Percentiles rank a stretch among this genome's conserved stretches.
Conservation (phyloP, 2,113 vertebrate genomes). For the Esox niger region DNA sequence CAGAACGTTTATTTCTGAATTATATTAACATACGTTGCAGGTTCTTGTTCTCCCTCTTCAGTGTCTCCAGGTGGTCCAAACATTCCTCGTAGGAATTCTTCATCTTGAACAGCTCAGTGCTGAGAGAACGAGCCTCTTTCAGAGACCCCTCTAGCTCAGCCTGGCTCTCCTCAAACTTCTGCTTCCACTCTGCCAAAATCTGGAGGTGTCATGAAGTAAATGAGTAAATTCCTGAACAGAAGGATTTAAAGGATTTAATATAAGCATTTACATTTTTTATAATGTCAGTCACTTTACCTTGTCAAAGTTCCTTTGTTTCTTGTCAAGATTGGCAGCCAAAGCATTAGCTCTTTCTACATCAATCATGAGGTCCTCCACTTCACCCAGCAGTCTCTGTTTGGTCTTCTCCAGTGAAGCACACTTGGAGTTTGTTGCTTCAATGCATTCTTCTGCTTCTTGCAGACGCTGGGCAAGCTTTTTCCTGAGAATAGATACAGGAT, state of each 20-base stretch:
- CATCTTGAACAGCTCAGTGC: constrained; percentile 70
- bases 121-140: constrained; percentile 66
- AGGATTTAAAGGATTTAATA: too few species aligned
- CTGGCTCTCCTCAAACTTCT: constrained; percentile 62
- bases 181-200: constrained; percentile 68
- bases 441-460: constrained; percentile 1
- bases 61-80: constrained; percentile 70
- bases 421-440: constrained; percentile 49
- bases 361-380: constrained; percentile 63
- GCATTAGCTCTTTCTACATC: constrained; percentile 69
- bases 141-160: constrained; percentile 62
- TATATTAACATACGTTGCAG: constrained; percentile 12
- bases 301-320: constrained; percentile 78
- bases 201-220: constrained; percentile 17
- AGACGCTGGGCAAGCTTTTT: constrained; percentile 3
- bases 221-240: background rate
- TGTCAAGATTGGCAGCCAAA: constrained; percentile 67
- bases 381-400: constrained; percentile 75
- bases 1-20: background rate
- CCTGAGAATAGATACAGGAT: background rate
- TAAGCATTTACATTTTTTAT: background rate
- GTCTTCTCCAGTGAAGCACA: constrained; percentile 80
- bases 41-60: constrained; percentile 62
- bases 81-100: constrained; percentile 73
- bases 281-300: constrained; percentile 59